Conservation (phyloP, 2,888 invertebrate species). For the Entomobrya multifasciata region DNA sequence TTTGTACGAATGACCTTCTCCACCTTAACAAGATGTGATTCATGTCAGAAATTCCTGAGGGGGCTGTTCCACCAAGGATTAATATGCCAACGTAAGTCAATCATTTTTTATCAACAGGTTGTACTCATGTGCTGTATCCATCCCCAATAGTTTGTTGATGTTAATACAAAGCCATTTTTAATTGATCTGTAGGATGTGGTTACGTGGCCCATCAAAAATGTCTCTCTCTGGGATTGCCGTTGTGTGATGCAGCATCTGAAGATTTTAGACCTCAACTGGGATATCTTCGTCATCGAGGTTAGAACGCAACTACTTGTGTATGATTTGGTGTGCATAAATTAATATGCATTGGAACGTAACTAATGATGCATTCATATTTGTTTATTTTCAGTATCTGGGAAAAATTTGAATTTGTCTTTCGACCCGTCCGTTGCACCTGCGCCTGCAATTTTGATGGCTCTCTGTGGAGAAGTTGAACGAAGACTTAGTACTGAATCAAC, state of each 20-base stretch:
- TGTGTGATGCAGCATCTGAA: conserved; percentile 81
- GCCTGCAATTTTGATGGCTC: conserved; percentile 84
- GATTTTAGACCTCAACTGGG: conserved; percentile 67
- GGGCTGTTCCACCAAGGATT: conserved; percentile 88
- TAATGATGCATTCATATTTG: too few relatives aligned
- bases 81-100: conserved; percentile 86
- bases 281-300: conserved; percentile 73
- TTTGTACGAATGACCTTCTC: conserved; percentile 87
- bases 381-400: conserved; percentile 84
- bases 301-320: conserved; percentile 77
- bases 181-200: conserved; percentile 86
- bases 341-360: too few relatives aligned
- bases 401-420: conserved; percentile 85
- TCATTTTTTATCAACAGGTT: too few relatives aligned
- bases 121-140: too few relatives aligned
- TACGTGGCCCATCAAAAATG: conserved; percentile 87
- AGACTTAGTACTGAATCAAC: conserved; percentile 70
- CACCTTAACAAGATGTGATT: conserved; percentile 86
- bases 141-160: neutral
- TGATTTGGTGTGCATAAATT: neutral
- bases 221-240: conserved; percentile 85
- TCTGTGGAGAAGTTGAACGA: conserved; percentile 75
- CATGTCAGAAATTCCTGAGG: conserved; percentile 87
- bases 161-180: too few relatives aligned
- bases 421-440: conserved; percentile 84